Base-by-base conservation (phyloP, 2,888 invertebrate species). In the Torymus aiolomorphi region DNA sequence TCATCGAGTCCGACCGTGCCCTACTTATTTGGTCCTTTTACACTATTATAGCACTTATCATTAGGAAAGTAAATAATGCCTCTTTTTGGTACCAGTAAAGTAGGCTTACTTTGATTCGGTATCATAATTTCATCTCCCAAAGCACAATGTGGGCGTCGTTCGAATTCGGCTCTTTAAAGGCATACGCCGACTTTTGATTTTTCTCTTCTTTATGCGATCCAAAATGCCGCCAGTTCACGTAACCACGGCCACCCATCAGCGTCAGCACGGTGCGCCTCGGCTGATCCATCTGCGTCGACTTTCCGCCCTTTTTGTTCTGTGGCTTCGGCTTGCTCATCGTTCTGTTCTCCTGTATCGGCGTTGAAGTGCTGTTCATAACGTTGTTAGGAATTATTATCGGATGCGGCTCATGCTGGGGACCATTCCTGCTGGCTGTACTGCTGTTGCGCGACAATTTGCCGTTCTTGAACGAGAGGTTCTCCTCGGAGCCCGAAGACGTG, bases 101-200 rank as follows among this genome's bases (percentile, higher is more conserved):
- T 57, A 78, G 78, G 80, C 78, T 59, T 77, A 78, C 76, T 73
- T 76, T 72, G 74, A 80, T 80, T 79, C 73, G 79, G 78, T 82
- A 91, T 94, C 93, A 95, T 92, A 95, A 93, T 88, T 95, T 96
- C 91, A 95, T 94, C 91, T 97, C 97, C 97, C 97, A 97, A 69
- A 97, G 93, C 82, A 97, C 95, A 86, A 97, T 94, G 91, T 97
- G 96, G 16, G 97, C 97, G 92, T 97, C 96, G 87, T 94, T 95
- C 82, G 95, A 95, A 89, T 96, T 96, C 66, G 95, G 94, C 81
- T 95, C 95, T 67, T 93, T 93, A 59, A 93, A 83, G 16, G 85
- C 83, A 82, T 87, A 88, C 16, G 84, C 84, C 2, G 88, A 87
- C 73, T 88, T 91, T 42, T 87, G 87, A 81, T 84, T 87, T 78